Evolutionary conservation across 2,888 invertebrate genomes (phyloP), one percentile per base, ranked within the genome.

Genomic region (Epinotia bilunana): DNA sequence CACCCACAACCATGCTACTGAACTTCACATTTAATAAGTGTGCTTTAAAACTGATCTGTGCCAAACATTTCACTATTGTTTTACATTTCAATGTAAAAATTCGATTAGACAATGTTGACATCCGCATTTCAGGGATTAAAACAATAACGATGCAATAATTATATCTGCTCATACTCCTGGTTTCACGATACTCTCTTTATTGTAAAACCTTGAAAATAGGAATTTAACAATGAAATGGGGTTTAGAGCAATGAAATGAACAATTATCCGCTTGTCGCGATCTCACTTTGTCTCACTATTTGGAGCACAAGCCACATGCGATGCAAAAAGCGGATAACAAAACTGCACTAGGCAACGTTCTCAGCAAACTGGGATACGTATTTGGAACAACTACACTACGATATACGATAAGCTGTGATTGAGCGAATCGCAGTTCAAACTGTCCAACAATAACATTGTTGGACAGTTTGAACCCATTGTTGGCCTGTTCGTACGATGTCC

Each of bases 311-410:
- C 57, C 83, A 81, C 78, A 80, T 81, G 84, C 83, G 79, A 80
- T 79, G 83, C 79, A 87, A 86, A 86, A 87, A 87, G 81, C 82
- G 76, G 80, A 83, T 82, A 82, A 84, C 81, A 83, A 83, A 84
- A 83, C 81, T 81, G 80, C 79, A 82, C 82, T 80, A 80, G 79
- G 77, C 82, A 5, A 9, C 16, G 81, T 86, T 87, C 86, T 81
- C 83, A 83, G 80, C 80, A 79, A 83, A 82, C 82, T 78, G 80
- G 79, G 79, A 82, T 80, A 81, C 78, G 80, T 82, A 84, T 83
- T 80, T 78, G 64, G 64, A 81, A 78, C 79, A 79, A 78, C 76
- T 80, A 78, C 78, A 79, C 57, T 67, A 57, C 33, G 18, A 57
- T 39, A 57, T 13, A 39, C 57, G 13, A 53, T 57, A 20, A 67